Evolutionary conservation across 2,888 invertebrate species (phyloP).

Genomic region (Pycnomerus fuliginosus): DNA sequence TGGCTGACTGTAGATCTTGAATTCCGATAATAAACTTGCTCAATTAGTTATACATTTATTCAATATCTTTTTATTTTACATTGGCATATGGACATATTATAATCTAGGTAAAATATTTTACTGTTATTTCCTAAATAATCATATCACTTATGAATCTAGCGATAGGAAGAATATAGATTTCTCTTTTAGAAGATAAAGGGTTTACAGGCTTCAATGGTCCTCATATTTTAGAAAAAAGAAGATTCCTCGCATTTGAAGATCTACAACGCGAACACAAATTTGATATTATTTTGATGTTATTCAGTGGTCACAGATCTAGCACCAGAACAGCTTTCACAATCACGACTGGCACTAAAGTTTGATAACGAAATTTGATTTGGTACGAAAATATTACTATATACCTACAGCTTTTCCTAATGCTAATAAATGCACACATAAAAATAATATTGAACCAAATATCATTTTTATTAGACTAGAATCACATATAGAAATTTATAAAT

Average conservation of each 20-base stretch:
- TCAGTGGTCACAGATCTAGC: neutral
- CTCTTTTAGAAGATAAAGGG: constrained; percentile 18
- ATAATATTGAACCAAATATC: constrained; percentile 34
- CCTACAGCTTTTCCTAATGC: constrained; percentile 23
- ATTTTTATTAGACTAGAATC: constrained; percentile 40
- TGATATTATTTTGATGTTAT: neutral
- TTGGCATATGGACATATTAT: constrained; percentile 36
- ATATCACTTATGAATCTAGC: constrained; percentile 41
- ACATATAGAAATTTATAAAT: constrained; percentile 35
- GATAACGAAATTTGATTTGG: constrained; percentile 26
- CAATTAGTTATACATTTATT: constrained; percentile 42
- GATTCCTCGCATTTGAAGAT: too few relatives aligned
- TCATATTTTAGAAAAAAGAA: constrained; percentile 20
- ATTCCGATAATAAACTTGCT: neutral
- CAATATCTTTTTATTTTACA: constrained; percentile 40
- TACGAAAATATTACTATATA: constrained; percentile 33
- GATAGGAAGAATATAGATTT: constrained; percentile 49
- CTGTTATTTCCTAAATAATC: constrained; percentile 29
- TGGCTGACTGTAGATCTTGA: neutral
- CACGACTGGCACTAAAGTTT: constrained; percentile 6
- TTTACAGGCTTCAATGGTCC: constrained; percentile 33
- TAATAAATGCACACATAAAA: constrained; percentile 38
- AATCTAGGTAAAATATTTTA: constrained; percentile 36
- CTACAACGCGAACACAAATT: constrained; percentile 6
- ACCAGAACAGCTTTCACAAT: constrained; percentile 13